Percentiles rank a stretch among this genome's conserved stretches.
Conservation (phyloP, 2,113 vertebrate species). For the Cariama cristata region DNA sequence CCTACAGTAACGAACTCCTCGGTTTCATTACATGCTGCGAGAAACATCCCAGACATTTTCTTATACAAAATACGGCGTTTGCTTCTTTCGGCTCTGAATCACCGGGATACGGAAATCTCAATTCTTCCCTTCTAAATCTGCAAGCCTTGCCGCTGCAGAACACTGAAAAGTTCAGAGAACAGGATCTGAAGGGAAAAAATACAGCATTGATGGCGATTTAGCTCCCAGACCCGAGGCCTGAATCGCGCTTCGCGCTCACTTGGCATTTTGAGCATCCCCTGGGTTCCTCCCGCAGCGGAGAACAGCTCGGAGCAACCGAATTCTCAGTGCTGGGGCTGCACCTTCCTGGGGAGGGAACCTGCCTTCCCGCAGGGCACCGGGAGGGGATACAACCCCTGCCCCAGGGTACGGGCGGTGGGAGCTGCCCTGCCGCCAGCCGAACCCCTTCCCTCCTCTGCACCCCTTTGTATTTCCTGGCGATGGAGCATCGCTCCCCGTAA, state of each 20-base stretch:
- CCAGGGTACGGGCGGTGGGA: not conserved
- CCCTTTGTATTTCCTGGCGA: not conserved
- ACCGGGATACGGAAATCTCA: not conserved
- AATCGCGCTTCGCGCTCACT: not conserved
- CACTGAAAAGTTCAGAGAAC: not conserved
- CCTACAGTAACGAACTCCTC: rapidly evolving
- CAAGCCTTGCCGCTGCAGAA: rapidly evolving
- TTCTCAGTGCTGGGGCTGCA: not conserved
- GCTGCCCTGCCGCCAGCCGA: not conserved
- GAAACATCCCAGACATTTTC: not conserved
- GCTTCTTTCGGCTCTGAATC: not conserved
- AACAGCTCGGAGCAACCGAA: not conserved
- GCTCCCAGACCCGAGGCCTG: not conserved
- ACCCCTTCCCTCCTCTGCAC: not conserved
- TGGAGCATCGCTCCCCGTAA: rapidly evolving
- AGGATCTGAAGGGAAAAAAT: not conserved
- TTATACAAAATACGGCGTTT: not conserved
- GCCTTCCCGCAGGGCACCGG: not conserved
- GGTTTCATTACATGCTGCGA: not conserved
- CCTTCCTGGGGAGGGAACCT: not conserved
- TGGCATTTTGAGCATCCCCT: not conserved
- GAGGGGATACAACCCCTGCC: rapidly evolving
- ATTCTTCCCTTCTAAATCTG: not conserved
- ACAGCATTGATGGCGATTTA: rapidly evolving
- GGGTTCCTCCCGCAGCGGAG: rapidly evolving